phyloP scores from a whole-genome alignment of 2,113 vertebrate species.

The Petaurus breviceps region DNA sequence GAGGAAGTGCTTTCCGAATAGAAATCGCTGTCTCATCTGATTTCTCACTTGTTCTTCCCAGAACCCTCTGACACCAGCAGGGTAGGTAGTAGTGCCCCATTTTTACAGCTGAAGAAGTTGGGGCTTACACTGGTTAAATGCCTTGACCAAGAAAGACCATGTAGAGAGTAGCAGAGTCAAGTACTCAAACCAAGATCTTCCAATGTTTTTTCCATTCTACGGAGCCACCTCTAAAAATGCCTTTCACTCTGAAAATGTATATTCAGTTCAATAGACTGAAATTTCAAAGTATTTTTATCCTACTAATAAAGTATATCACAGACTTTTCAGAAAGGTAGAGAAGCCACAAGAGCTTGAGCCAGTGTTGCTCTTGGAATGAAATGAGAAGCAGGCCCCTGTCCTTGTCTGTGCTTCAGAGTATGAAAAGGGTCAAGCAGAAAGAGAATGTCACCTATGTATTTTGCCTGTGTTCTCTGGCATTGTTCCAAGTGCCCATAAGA shows the following conservation, averaged over 20 bases:
- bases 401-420: neutral
- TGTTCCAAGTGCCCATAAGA: neutral
- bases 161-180: neutral
- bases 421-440: neutral
- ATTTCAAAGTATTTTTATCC: conserved; percentile 41
- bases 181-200: neutral
- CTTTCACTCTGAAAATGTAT: conserved; percentile 27
- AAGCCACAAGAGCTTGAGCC: neutral
- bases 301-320: neutral
- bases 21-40: neutral
- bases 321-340: neutral
- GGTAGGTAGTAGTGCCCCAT: neutral
- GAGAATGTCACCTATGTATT: neutral
- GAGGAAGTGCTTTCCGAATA: neutral
- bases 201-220: neutral
- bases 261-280: conserved; percentile 32
- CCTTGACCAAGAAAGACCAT: neutral
- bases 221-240: neutral
- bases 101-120: neutral
- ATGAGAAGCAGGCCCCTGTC: conserved; percentile 12
- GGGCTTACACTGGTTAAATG: neutral
- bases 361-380: conserved; percentile 30
- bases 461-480: neutral
- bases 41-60: neutral
- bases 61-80: neutral